Conservation (phyloP, 2,113 vertebrate species). For the Delphinapterus leucas region DNA sequence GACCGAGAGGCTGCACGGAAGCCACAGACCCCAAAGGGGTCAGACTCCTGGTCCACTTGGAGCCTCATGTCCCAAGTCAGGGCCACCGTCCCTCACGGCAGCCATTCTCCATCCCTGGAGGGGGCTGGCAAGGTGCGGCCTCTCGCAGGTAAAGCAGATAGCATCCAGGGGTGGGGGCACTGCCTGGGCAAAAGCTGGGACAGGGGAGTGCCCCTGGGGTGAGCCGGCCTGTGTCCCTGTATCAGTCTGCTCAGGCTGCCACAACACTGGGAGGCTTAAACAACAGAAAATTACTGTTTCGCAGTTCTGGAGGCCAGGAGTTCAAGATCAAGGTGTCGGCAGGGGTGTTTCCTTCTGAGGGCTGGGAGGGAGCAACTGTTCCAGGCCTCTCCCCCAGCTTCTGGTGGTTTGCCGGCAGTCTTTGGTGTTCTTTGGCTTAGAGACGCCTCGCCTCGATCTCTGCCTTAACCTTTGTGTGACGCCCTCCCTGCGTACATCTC, state of each 20-base stretch:
- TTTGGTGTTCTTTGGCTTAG: not conserved
- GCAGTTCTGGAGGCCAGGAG: not conserved
- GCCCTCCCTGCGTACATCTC: not conserved
- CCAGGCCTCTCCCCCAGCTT: not conserved
- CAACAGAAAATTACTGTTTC: not conserved
- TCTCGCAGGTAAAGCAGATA: fast-evolving
- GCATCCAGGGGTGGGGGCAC: fast-evolving
- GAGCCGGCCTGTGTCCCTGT: not conserved
- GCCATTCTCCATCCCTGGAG: not conserved
- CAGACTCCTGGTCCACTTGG: too few relatives aligned
- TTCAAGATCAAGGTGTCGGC: not conserved
- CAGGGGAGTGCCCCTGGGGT: too few relatives aligned
- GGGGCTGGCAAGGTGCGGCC: not conserved
- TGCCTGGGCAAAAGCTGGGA: not conserved
- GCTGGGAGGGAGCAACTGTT: too few relatives aligned
- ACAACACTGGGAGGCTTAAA: fast-evolving
- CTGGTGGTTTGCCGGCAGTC: fast-evolving
- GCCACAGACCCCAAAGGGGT: not conserved
- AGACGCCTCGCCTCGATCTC: not conserved
- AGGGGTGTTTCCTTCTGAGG: too few relatives aligned
- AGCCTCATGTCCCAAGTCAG: not conserved
- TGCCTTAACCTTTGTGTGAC: too few relatives aligned
- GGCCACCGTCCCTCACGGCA: fast-evolving
- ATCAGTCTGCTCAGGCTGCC: too few relatives aligned
- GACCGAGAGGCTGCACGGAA: not conserved